phyloP scores from a whole-genome alignment of 1,140 invertebrate species.

The Charaxes varanes region DNA sequence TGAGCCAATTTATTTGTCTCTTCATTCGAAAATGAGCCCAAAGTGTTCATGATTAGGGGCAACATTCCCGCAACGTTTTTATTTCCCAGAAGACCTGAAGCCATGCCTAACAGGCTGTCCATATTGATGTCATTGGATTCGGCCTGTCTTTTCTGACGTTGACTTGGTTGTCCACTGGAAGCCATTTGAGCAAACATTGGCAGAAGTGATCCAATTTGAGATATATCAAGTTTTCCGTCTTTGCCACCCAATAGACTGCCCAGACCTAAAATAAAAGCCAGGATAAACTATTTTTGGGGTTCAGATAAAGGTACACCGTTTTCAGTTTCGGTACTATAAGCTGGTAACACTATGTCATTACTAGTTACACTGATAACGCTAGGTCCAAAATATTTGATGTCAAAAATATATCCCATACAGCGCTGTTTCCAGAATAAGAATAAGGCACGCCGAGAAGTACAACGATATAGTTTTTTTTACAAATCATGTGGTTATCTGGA shows the following conservation, averaged over 20 bases:
- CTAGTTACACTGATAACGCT: no score
- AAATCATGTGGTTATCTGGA: no score
- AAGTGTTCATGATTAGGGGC: constrained; percentile 78
- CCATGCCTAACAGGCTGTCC: constrained; percentile 76
- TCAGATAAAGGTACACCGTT: no score
- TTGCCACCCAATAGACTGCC: constrained; percentile 71
- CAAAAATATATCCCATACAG: no score
- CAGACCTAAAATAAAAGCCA: constrained; percentile 54
- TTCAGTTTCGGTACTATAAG: no score
- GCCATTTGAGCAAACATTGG: constrained; percentile 66
- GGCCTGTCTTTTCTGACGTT: constrained; percentile 32
- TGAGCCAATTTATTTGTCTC: constrained; percentile 74
- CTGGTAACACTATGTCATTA: no score
- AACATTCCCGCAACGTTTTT: constrained; percentile 76
- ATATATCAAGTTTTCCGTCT: constrained; percentile 73
- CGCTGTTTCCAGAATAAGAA: no score
- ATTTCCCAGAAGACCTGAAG: constrained; percentile 76
- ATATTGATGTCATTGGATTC: constrained; percentile 58
- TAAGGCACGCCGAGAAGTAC: no score
- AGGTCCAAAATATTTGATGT: no score
- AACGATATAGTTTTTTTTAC: no score
- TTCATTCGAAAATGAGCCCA: constrained; percentile 72
- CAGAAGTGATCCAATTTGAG: constrained; percentile 72
- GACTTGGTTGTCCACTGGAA: constrained; percentile 27
- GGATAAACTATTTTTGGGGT: no score